Evolutionary conservation across 1,140 invertebrate species (phyloP), one percentile per base, ranked within the genome.

Genomic region (Xylocopa sonorina): DNA sequence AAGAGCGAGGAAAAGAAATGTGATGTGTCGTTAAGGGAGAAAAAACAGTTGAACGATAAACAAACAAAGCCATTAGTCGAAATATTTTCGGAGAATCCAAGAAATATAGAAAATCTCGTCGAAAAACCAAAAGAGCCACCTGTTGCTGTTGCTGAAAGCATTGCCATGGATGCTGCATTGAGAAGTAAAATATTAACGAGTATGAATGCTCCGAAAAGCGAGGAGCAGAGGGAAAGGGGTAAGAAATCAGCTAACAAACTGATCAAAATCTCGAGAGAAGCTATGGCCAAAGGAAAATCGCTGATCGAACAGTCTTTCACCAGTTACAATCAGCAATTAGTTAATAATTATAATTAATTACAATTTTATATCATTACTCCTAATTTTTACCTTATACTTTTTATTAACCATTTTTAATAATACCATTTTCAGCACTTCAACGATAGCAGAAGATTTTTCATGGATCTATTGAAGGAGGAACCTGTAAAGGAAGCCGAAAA

Each of bases 41-140:
- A 60, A 9, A 62, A 83, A 79, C 53, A 41, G 12, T 71, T 29
- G 58, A 64, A 27, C 9, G 51, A 78, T 14, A 46, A 72, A 77
- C 48, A 68, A 71, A 53, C 63, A 41, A 43, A 72, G 32, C 41
- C 80, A 16, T n/a, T 82, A 24, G 82, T 83, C 29, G 66, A 82
- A n/a, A 53, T 67, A 51, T 55, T 78, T 50, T 71, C 80, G 24
- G 18, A 69, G n/a, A 53, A 24, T 50, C 0, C 73, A 9, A 29
- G 14, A n/a, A 57, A 29, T 2, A 29, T 16, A 7, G 7, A 67
- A 18, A 51, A 64, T n/a, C n/a, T n/a, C 7, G 14, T 48, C 9
- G 34, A 51, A 34, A 21, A 43, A 24, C 24, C 3, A n/a, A 50
- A 60, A 9, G 43, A 64, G 4, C 43, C n/a, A 41, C 12, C 7